phyloP scores from a whole-genome alignment of 1,140 invertebrate species.

The Lordiphosa mommai region DNA sequence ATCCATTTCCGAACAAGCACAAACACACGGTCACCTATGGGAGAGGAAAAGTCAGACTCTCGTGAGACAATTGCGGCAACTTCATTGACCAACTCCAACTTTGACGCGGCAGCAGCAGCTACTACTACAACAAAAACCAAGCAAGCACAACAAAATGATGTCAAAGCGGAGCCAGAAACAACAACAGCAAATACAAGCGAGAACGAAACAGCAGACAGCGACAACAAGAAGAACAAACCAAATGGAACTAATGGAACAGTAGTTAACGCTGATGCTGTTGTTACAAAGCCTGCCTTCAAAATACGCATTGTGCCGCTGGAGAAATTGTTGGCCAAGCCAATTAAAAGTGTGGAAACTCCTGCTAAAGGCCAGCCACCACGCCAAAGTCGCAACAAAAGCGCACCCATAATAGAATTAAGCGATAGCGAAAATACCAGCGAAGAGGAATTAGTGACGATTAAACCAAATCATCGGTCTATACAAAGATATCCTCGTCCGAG shows the following conservation, averaged over 20 bases:
- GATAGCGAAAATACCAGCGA: conserved; percentile 28
- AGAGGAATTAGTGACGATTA: neutral
- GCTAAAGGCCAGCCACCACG: conserved; percentile 11
- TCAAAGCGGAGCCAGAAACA: neutral
- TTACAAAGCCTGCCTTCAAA: conserved; percentile 41
- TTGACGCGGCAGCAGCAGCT: neutral
- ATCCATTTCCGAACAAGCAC: conserved; percentile 11
- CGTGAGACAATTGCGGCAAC: conserved; percentile 60
- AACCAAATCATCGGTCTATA: no score
- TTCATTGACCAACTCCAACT: conserved; percentile 37
- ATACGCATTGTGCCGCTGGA: conserved; percentile 72
- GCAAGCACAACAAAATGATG: neutral
- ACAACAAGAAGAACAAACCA: conserved; percentile 1
- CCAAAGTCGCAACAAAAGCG: conserved; percentile 35
- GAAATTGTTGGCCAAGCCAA: conserved; percentile 47
- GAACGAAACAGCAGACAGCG: neutral
- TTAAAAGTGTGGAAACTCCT: neutral
- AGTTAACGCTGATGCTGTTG: conserved; percentile 5
- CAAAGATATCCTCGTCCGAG: neutral
- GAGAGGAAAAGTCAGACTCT: conserved; percentile 57
- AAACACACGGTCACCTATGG: conserved; percentile 60
- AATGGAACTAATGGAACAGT: conserved; percentile 9
- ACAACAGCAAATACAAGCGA: conserved; percentile 3
- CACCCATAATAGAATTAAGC: conserved; percentile 58
- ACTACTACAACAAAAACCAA: neutral